Evolutionary conservation across 2,113 vertebrate genomes (phyloP).

Genomic region (Labeo rohita): DNA sequence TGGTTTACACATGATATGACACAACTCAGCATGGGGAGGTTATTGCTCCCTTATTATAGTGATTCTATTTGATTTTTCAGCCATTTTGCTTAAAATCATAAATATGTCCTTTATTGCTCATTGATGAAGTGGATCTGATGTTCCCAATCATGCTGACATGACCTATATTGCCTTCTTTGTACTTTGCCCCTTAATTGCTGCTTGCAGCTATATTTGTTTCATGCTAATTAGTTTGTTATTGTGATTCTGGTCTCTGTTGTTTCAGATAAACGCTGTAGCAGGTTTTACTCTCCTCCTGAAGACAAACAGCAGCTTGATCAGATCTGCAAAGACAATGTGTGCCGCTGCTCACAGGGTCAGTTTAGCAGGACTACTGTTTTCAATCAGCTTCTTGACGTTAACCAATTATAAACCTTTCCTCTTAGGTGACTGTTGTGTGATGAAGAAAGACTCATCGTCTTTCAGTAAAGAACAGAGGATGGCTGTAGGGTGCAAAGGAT

Average conservation of each 20-base stretch:
- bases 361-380: neutral
- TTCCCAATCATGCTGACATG: too few relatives aligned
- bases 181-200: too few relatives aligned
- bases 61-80: too few relatives aligned
- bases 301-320: constrained; percentile 64
- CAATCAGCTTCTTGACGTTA: neutral
- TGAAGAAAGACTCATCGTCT: constrained; percentile 58
- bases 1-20: too few relatives aligned
- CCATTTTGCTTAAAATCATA: too few relatives aligned
- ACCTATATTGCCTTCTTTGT: too few relatives aligned
- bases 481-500: constrained; percentile 65
- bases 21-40: too few relatives aligned
- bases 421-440: constrained; percentile 71
- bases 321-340: constrained; percentile 71
- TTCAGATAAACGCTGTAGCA: constrained; percentile 74
- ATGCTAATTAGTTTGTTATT: too few relatives aligned
- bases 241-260: neutral
- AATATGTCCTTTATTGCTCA: too few relatives aligned
- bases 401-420: neutral
- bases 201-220: too few relatives aligned
- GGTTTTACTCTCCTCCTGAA: constrained; percentile 68
- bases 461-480: constrained; percentile 52
- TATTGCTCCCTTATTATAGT: too few relatives aligned
- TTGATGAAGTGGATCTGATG: too few relatives aligned
- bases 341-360: constrained; percentile 76